Percentiles rank a stretch among this genome's conserved stretches.
phyloP scores from a whole-genome alignment of 2,113 vertebrate genomes.

The Prietella phreatophila region DNA sequence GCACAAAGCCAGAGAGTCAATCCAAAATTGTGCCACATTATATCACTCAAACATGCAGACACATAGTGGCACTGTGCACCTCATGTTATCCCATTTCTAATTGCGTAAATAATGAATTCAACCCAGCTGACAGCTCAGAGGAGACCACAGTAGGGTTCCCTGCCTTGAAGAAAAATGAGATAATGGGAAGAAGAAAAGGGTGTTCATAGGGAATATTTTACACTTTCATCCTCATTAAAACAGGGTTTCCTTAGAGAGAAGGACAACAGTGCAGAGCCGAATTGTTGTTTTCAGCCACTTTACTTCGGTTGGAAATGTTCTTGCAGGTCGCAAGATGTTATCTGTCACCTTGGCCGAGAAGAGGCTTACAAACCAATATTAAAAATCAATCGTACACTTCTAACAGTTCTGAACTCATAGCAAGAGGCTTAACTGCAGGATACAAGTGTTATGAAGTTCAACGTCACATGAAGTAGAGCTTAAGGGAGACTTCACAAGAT shows the following conservation, averaged over 20 bases:
- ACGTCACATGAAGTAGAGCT: constrained; percentile 31
- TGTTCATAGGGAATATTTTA: constrained; percentile 54
- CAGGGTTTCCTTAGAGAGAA: constrained; percentile 50
- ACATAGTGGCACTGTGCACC: constrained; percentile 35
- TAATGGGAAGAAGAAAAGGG: constrained; percentile 62
- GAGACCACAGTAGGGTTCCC: constrained; percentile 54
- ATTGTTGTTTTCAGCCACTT: constrained; percentile 32
- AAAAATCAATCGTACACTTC: constrained; percentile 48
- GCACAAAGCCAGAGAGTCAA: background rate
- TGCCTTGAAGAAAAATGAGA: constrained; percentile 54
- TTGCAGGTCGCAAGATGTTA: constrained; percentile 42
- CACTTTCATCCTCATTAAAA: constrained; percentile 67
- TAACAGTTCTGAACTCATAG: constrained; percentile 32
- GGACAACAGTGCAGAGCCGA: constrained; percentile 57
- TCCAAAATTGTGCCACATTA: background rate
- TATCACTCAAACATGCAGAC: background rate
- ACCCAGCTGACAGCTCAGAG: constrained; percentile 49
- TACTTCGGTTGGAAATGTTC: constrained; percentile 34
- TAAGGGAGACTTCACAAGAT: constrained; percentile 30
- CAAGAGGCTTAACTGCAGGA: constrained; percentile 34
- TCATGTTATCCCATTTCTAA: constrained; percentile 24
- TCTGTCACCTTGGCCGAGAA: constrained; percentile 42
- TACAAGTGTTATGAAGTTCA: constrained; percentile 21
- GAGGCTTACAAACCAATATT: constrained; percentile 43
- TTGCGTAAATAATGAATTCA: constrained; percentile 50